Percentiles rank a stretch among this genome's conserved stretches.
Conservation (phyloP, 2,113 vertebrate species). For the Gopherus evgoodei region DNA sequence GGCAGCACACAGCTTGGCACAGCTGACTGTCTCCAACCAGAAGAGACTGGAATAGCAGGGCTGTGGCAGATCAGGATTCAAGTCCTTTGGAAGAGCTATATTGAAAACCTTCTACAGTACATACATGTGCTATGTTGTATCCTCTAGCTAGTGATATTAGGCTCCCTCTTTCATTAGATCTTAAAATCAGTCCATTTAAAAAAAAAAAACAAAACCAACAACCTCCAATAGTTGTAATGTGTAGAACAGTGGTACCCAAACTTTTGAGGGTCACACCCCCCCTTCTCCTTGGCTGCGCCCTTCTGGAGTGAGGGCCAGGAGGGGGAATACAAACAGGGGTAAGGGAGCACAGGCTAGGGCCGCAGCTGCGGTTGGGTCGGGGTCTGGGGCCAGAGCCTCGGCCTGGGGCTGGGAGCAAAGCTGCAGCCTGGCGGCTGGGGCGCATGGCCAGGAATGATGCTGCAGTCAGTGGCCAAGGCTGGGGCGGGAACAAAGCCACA, state of each 20-base stretch:
- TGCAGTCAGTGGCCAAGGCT: too few relatives aligned
- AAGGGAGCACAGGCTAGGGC: too few relatives aligned
- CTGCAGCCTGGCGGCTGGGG: too few relatives aligned
- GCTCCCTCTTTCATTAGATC: background rate
- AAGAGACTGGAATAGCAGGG: background rate
- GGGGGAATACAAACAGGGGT: too few relatives aligned
- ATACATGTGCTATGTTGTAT: slow-evolving; percentile 3
- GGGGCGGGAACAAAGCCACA: too few relatives aligned
- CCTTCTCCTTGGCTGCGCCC: too few relatives aligned
- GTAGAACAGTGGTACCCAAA: background rate
- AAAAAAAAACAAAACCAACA: background rate
- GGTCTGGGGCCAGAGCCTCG: too few relatives aligned
- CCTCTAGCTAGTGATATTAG: background rate
- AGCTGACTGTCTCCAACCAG: background rate
- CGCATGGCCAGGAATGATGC: too few relatives aligned
- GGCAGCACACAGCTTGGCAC: background rate
- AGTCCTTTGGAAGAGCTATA: background rate
- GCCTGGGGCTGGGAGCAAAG: too few relatives aligned
- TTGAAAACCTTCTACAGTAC: background rate
- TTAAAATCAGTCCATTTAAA: background rate
- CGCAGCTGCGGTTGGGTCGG: too few relatives aligned
- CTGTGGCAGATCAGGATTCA: background rate
- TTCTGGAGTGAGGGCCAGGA: too few relatives aligned
- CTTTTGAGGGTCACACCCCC: too few relatives aligned
- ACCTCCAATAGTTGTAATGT: slow-evolving; percentile 1